Conservation (phyloP, 2,113 vertebrate genomes). For the Siniperca knerii region DNA sequence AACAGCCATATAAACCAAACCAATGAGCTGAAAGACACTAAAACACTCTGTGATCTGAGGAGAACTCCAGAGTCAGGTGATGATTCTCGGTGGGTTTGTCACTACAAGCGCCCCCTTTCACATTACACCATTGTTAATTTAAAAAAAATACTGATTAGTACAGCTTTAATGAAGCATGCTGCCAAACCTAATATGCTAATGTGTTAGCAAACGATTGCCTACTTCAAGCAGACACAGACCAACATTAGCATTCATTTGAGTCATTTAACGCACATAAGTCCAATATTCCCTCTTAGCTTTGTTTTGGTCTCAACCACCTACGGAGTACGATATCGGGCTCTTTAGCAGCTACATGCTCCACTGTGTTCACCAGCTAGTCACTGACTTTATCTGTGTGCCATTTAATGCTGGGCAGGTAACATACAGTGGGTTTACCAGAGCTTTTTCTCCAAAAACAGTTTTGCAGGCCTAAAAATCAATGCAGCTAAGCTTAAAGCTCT, state of each 20-base stretch:
- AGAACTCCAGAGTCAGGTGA: background rate
- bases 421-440: background rate
- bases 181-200: background rate
- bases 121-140: background rate
- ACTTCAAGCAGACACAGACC: background rate
- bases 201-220: background rate
- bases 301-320: too few species aligned
- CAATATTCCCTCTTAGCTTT: too few species aligned
- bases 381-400: too few species aligned
- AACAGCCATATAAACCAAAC: background rate
- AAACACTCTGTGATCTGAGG: background rate
- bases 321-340: too few species aligned
- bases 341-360: too few species aligned
- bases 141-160: background rate
- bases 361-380: background rate
- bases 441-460: background rate
- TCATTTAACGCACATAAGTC: too few species aligned
- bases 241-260: too few species aligned
- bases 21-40: background rate
- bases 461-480: too few species aligned
- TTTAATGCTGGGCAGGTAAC: background rate
- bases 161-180: background rate
- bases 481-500: too few species aligned
- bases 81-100: background rate
- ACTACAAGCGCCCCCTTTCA: background rate